A percentile compares a stretch with the other conserved stretches of the same genome.
phyloP scores from a whole-genome alignment of 1,140 invertebrate species.

The Hylyphantes graminicola region DNA sequence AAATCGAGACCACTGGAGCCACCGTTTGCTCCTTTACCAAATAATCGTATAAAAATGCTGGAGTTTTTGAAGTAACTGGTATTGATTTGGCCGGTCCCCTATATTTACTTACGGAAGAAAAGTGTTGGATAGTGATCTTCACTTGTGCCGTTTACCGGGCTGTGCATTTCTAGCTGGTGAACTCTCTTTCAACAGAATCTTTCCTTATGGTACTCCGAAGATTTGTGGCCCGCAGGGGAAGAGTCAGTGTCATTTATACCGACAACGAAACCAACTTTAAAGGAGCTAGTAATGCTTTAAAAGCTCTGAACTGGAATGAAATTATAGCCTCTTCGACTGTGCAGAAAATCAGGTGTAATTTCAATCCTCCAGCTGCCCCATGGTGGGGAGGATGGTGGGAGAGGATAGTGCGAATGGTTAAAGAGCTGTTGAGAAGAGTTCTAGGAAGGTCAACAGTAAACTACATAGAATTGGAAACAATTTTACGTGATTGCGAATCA shows the following conservation, averaged over 20 bases:
- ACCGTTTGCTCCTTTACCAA: constrained; percentile 1
- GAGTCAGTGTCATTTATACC: background rate
- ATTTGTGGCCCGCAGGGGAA: constrained; percentile 2
- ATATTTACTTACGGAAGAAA: background rate
- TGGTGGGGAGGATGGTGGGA: background rate
- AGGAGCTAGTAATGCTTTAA: background rate
- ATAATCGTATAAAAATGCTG: background rate
- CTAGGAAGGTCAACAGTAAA: background rate
- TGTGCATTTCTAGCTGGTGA: constrained; percentile 18
- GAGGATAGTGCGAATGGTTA: background rate
- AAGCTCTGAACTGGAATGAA: background rate
- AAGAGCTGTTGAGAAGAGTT: background rate
- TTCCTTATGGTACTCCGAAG: constrained; percentile 16
- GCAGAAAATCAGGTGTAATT: background rate
- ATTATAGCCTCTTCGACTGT: background rate
- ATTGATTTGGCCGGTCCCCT: constrained; percentile 27
- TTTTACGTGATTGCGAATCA: no score
- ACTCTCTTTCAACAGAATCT: background rate
- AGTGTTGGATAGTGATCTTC: constrained; percentile 18
- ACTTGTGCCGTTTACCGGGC: constrained; percentile 20
- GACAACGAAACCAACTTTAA: no score
- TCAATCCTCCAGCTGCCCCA: background rate
- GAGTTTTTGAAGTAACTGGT: constrained; percentile 6
- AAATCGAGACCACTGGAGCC: background rate
- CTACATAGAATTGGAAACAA: background rate